phyloP scores from a whole-genome alignment of 2,888 invertebrate genomes.

The Drosophila kuntzei region DNA sequence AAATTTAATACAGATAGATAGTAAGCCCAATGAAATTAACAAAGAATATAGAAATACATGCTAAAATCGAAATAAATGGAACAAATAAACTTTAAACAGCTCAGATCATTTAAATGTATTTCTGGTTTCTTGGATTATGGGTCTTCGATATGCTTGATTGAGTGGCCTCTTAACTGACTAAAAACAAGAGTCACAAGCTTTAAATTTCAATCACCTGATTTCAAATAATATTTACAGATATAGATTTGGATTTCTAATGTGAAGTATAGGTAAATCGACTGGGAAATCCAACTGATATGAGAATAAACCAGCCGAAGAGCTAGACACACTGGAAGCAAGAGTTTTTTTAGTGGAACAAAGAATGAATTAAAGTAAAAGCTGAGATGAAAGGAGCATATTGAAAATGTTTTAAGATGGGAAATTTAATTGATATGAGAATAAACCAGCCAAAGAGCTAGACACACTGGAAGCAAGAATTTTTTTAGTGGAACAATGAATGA shows the following conservation, averaged over 20 bases:
- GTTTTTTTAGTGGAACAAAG: background rate
- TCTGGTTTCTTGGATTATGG: background rate
- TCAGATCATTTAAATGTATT: background rate
- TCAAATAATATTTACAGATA: conserved; percentile 2
- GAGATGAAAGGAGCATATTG: too few species aligned
- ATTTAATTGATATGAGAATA: background rate
- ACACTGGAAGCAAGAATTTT: too few species aligned
- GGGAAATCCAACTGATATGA: background rate
- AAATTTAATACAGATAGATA: conserved; percentile 14
- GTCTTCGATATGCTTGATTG: conserved; percentile 16
- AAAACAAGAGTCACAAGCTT: conserved; percentile 8
- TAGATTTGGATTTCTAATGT: background rate
- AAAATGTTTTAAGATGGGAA: too few species aligned
- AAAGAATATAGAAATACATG: conserved; percentile 22
- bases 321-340: background rate
- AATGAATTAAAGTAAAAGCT: background rate
- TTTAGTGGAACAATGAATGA: background rate
- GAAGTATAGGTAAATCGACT: background rate
- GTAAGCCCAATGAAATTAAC: conserved; percentile 2
- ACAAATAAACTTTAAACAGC: background rate
- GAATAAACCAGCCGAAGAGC: background rate
- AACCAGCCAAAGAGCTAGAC: background rate
- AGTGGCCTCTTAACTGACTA: conserved; percentile 13
- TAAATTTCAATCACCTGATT: conserved; percentile 19
- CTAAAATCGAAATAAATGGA: background rate